Evolutionary conservation across 53 echinoderm and acorn worm species (phyloP).

Genomic region (Paelopatides confundens): DNA sequence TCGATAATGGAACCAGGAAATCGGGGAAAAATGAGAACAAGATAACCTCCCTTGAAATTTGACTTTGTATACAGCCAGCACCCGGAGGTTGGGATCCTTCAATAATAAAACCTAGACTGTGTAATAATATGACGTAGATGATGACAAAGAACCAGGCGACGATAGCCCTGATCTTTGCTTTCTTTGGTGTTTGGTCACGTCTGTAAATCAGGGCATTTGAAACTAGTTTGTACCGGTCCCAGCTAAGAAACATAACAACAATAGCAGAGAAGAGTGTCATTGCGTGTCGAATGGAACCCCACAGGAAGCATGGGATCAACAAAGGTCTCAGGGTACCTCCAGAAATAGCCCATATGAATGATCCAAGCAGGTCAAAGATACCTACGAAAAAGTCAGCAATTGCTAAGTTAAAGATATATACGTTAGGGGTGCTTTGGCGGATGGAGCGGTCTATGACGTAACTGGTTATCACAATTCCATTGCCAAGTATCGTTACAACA

Average conservation of each 20-base stretch:
- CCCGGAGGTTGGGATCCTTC: not conserved
- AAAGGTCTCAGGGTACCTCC: not conserved
- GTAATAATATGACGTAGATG: not conserved
- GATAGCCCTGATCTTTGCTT: not conserved
- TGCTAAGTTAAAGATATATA: constrained; percentile 29
- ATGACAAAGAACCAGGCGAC: not conserved
- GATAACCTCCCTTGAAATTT: not conserved
- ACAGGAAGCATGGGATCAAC: constrained; percentile 14
- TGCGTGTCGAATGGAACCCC: constrained; percentile 11
- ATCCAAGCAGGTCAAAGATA: not conserved
- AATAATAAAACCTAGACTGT: not conserved
- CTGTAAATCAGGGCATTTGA: constrained; percentile 12
- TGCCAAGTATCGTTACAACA: constrained; percentile 22
- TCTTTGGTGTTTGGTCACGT: constrained; percentile 38
- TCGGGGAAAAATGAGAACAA: constrained; percentile 22
- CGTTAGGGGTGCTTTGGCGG: not conserved
- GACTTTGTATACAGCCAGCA: not conserved
- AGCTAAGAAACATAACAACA: not conserved
- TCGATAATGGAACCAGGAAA: constrained; percentile 24
- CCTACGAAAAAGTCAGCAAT: constrained; percentile 35
- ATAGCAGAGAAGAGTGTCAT: constrained; percentile 4
- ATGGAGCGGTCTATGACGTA: constrained; percentile 24
- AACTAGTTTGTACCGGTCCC: constrained; percentile 42
- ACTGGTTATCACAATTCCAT: not conserved
- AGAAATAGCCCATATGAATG: not conserved